phyloP scores from a whole-genome alignment of 2,113 vertebrate genomes.

The Megaleporinus macrocephalus region DNA sequence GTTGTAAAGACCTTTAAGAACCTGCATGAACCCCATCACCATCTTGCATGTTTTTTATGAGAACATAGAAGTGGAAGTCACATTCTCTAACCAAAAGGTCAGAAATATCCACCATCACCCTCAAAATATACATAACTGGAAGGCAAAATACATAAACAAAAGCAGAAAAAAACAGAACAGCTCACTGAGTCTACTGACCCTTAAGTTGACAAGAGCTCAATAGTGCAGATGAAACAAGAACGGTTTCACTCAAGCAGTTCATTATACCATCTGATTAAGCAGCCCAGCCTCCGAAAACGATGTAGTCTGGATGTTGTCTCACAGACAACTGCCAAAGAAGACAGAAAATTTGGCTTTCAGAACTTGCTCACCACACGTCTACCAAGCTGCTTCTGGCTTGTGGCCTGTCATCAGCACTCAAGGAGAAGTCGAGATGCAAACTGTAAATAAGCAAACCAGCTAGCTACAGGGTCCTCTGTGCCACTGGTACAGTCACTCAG shows the following conservation, averaged over 20 bases:
- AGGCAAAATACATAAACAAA: not conserved
- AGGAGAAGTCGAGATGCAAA: conserved; percentile 59
- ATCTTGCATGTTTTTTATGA: no score
- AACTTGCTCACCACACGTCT: conserved; percentile 17
- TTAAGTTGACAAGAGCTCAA: not conserved
- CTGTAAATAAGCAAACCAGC: conserved; percentile 55
- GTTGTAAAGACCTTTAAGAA: no score
- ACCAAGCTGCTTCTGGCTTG: conserved; percentile 46
- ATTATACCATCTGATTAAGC: conserved; percentile 43
- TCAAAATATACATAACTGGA: not conserved
- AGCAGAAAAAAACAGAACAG: not conserved
- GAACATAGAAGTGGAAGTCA: no score
- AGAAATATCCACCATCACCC: not conserved
- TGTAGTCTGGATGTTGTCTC: not conserved
- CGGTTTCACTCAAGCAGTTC: not conserved
- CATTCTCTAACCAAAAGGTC: not conserved
- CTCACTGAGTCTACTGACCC: not conserved
- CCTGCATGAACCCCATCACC: no score
- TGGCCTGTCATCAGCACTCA: conserved; percentile 64
- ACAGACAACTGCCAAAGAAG: conserved; percentile 19
- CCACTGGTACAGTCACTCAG: conserved; percentile 15
- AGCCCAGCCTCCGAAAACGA: not conserved
- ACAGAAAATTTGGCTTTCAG: conserved; percentile 2
- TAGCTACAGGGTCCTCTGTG: not conserved
- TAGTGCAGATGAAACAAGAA: not conserved